Evolutionary conservation across 1,140 invertebrate genomes (phyloP), one percentile per base, ranked within the genome.

Genomic region (Geopemphigus sp.): DNA sequence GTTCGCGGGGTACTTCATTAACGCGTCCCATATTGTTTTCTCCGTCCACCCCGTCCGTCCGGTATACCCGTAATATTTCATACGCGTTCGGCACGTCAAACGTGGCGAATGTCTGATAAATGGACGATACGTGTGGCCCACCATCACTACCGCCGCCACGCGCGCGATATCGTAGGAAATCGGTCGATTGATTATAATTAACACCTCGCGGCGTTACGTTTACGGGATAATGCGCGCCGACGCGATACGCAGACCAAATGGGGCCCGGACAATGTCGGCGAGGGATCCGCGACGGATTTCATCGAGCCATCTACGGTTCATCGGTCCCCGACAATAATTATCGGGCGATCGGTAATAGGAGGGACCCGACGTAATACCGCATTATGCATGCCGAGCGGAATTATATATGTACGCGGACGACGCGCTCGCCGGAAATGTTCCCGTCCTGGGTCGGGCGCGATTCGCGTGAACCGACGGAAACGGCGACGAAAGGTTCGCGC

Each of bases 21-120:
- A 29, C 24, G 24, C 24, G 47, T 53, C 8, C 15, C n/a, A n/a
- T n/a, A 53, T 70, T 68, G 64, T 68, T 68, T 68, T 68, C 64
- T 0, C 0, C 39, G 5, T 4, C 1, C n/a, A 1, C 2, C 39
- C 15, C n/a, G n/a, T n/a, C n/a, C 39, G n/a, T 6, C 12, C 26
- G 47, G 14, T 1, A 39, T n/a, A 64, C 24, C n/a, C 8, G 10
- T 11, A 14, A 45, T 22, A n/a, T 11, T 66, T 14, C 26, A 29
- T 22, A 61, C 59, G 15, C 12, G 22, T 68, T 22, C 64, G 64
- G 47, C 64, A 68, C 64, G 64, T 56, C 54, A 14, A 17, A 57
- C 29, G 56, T 76, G 4, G 73, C 73, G 73, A 61, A 76, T 61
- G 54, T 56, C 57, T 76, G 73, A 76, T 76, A 76, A 76, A 76